phyloP scores from a whole-genome alignment of 92 coral and sea anemone genomes.

The Plumapathes pennacea region DNA sequence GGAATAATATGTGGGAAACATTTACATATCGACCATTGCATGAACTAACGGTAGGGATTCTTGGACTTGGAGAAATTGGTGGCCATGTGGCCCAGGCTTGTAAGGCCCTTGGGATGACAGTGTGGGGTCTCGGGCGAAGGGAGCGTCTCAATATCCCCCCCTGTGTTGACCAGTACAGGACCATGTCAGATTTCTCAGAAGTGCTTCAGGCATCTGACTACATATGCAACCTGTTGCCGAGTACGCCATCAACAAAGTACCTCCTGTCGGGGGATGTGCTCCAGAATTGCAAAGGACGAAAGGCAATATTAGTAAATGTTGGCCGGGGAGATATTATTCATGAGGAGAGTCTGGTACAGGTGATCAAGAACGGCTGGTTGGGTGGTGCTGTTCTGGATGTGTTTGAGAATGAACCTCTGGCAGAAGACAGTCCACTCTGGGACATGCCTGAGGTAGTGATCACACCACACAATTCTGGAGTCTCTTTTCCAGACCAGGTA shows the following conservation, averaged over 20 bases:
- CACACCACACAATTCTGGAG: constrained; percentile 80
- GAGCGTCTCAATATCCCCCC: constrained; percentile 25
- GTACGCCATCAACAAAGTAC: constrained; percentile 71
- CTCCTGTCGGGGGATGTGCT: constrained; percentile 77
- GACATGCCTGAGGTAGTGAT: constrained; percentile 75
- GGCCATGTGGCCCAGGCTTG: constrained; percentile 68
- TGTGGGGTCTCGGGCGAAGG: constrained; percentile 74
- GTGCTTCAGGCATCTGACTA: constrained; percentile 80
- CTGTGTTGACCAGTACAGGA: constrained; percentile 67
- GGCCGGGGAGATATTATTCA: constrained; percentile 91
- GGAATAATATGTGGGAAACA: not conserved
- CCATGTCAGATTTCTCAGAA: constrained; percentile 46
- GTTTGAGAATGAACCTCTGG: constrained; percentile 79
- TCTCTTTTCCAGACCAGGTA: constrained; percentile 60
- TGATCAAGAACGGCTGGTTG: constrained; percentile 84
- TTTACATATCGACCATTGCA: constrained; percentile 26
- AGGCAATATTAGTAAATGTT: constrained; percentile 75
- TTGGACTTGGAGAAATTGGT: constrained; percentile 91
- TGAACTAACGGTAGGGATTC: constrained; percentile 72
- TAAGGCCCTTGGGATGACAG: constrained; percentile 82
- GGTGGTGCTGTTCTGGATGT: constrained; percentile 94
- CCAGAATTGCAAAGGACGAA: constrained; percentile 56
- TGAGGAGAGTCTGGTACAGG: constrained; percentile 68
- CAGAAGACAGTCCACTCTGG: constrained; percentile 83
- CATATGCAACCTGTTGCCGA: constrained; percentile 82